phyloP scores from a whole-genome alignment of 2,888 invertebrate species.

The Kuschelorhynchus macadamiae region DNA sequence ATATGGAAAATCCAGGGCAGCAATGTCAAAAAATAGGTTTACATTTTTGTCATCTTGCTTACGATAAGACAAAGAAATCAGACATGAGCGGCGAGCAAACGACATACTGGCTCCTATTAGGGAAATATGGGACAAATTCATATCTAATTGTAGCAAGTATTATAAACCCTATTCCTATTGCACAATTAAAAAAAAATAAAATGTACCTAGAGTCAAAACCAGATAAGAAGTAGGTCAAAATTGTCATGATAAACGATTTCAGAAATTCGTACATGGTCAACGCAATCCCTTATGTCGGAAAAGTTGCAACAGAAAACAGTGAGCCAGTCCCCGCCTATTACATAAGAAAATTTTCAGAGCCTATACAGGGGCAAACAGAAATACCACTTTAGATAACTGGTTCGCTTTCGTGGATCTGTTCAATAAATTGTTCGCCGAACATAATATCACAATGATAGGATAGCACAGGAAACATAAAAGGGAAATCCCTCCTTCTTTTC shows the following conservation, averaged over 20 bases:
- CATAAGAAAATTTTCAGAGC: too few species aligned
- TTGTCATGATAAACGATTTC: constrained; percentile 39
- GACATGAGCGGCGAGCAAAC: constrained; percentile 22
- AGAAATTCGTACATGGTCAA: constrained; percentile 43
- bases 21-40: too few species aligned
- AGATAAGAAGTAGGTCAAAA: constrained; percentile 44
- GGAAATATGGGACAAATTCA: constrained; percentile 41
- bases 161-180: constrained; percentile 41
- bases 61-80: constrained; percentile 33
- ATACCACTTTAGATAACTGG: too few species aligned
- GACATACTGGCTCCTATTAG: constrained; percentile 44
- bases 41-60: constrained; percentile 23
- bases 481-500: too few species aligned
- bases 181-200: constrained; percentile 45
- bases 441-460: too few species aligned
- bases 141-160: constrained; percentile 34
- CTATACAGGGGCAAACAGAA: too few species aligned
- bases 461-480: too few species aligned
- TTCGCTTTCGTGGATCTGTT: too few species aligned
- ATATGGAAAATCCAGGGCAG: constrained; percentile 23
- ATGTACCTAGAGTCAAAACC: constrained; percentile 45
- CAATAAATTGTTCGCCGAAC: too few species aligned
- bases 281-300: too few species aligned
- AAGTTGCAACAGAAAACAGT: too few species aligned
- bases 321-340: too few species aligned